These are phyloP conservation scores for Potamilus streckersoni DNA, from an alignment of 1,140 invertebrate genomes.

Conservation along the genomic window DNA sequence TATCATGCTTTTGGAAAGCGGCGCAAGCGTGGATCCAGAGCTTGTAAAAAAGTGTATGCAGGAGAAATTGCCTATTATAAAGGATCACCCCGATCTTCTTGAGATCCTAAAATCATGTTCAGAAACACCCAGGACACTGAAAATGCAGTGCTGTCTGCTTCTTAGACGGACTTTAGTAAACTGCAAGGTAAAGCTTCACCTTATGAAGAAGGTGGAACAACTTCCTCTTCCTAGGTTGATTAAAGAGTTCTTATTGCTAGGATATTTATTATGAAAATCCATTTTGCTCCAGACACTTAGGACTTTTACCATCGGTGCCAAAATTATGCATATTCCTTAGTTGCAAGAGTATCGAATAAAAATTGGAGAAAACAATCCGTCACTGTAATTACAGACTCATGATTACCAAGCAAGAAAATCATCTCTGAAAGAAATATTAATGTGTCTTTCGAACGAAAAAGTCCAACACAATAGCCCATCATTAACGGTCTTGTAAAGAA, in stretches of 20 bases:
- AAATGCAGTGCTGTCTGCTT: slow-evolving; percentile 39
- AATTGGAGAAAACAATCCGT: too few relatives aligned
- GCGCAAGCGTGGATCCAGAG: slow-evolving; percentile 38
- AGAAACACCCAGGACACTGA: slow-evolving; percentile 35
- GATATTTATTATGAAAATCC: slow-evolving; percentile 21
- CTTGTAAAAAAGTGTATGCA: slow-evolving; percentile 42
- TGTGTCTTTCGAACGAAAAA: too few relatives aligned
- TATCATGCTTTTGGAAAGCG: slow-evolving; percentile 47
- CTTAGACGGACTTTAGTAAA: slow-evolving; percentile 45
- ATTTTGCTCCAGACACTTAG: too few relatives aligned
- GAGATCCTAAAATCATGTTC: slow-evolving; percentile 38
- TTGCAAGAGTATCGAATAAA: too few relatives aligned
- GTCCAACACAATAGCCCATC: too few relatives aligned
- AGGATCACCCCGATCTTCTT: slow-evolving; percentile 41
- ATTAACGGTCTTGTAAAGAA: too few relatives aligned
- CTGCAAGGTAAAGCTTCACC: slow-evolving; percentile 32
- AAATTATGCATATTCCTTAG: too few relatives aligned
- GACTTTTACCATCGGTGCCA: too few relatives aligned
- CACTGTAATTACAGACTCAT: too few relatives aligned
- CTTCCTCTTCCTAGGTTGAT: slow-evolving; percentile 51
- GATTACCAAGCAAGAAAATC: too few relatives aligned
- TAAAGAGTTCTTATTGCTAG: slow-evolving; percentile 50
- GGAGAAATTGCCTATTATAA: slow-evolving; percentile 40
- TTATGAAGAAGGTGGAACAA: slow-evolving; percentile 48
- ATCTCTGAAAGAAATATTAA: too few relatives aligned